Base-by-base conservation (phyloP, 2,797 vertebrate genomes). In the Spinus olivaceus region DNA sequence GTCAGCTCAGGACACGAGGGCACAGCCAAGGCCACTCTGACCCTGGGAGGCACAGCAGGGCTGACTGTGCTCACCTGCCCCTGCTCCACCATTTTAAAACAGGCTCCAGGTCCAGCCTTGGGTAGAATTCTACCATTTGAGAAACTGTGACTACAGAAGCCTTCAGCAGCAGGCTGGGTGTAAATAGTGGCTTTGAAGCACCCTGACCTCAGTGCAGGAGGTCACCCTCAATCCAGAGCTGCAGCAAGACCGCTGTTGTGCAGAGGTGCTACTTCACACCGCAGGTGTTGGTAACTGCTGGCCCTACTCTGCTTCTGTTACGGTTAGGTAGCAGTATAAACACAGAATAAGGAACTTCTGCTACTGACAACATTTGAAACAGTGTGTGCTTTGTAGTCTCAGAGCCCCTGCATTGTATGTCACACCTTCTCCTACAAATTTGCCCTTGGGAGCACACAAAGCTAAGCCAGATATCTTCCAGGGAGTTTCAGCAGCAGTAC, bases 151-250 rank as follows among this genome's bases (percentile, higher is more conserved):
- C 10, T 21, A 56, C 47, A 50, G 39, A 21, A 25, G 19, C 15
- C 17, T 57, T 64, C 18, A 41, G 37, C 2, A 1, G 25, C 56
- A 60, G 73, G 24, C 33, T 65, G 50, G 4, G 6, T 54, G 39
- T 39, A 51, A 59, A 24, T 15, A 28, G 35, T 8, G 47, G 49
- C 10, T 77, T 30, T 19, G 64, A 42, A 72, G 50, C 21, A 8
- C 3, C 22, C 1, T 44, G 27, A 35, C 16, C 61, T 17, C 25
- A 5, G 49, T 0, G 0, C 27, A 28, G 64, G 35, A 73, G 37
- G 23, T 44, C 25, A 15, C 18, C n/a, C 4, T 50, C 30, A n/a
- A 9, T 20, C 17, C 71, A 76, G 78, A 76, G 57, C 51, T 49
- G n/a, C 50, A 61, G 46, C 2, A 4, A 37, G 54, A 46, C 20